Evolutionary conservation across 1,140 invertebrate species (phyloP).

Genomic region (Alviniconcha marisindica): DNA sequence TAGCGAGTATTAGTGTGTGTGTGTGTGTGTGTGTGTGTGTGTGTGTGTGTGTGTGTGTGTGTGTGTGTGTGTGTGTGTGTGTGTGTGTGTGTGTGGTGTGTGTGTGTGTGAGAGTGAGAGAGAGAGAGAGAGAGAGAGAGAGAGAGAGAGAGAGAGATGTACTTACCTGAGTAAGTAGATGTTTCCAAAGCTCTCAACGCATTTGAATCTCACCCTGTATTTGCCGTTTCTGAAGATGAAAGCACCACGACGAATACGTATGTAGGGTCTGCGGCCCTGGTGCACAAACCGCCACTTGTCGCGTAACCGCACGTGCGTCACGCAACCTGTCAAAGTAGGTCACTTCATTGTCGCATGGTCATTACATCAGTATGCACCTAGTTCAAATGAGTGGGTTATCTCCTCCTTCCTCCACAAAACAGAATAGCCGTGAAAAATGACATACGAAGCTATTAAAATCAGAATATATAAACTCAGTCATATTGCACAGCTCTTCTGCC

Average conservation of each 20-base stretch:
- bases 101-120: background rate
- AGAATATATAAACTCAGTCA: no score
- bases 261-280: conserved; percentile 43
- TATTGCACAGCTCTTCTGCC: no score
- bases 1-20: no score
- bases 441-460: no score
- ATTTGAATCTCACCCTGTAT: conserved; percentile 53
- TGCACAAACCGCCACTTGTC: conserved; percentile 54
- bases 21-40: no score
- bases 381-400: no score
- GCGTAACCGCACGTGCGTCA: conserved; percentile 35
- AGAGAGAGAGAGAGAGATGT: background rate
- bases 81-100: no score
- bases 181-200: conserved; percentile 55
- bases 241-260: conserved; percentile 50
- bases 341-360: no score
- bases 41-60: no score
- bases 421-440: no score
- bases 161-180: conserved; percentile 58
- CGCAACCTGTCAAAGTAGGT: conserved; percentile 5
- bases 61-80: background rate
- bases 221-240: conserved; percentile 51
- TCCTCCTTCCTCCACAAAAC: no score
- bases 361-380: no score
- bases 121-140: background rate